Conservation (phyloP, 2,797 vertebrate genomes). For the Cynopterus sphinx region DNA sequence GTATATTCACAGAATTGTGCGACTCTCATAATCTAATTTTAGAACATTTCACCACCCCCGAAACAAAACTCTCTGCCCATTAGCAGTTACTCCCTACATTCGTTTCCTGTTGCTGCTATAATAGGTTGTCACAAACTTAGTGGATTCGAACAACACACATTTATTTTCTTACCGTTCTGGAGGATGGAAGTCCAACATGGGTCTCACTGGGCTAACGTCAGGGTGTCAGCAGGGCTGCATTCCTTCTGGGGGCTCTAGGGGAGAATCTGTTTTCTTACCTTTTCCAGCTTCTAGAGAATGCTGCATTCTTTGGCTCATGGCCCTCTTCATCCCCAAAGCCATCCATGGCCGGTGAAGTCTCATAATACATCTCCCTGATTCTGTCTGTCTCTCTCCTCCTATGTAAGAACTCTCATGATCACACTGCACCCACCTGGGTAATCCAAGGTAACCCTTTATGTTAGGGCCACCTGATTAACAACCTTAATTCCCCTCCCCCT, state of each 20-base stretch:
- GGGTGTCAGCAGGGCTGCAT: background rate
- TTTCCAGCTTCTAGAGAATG: background rate
- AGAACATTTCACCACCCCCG: background rate
- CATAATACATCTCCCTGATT: background rate
- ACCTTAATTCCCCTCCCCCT: background rate
- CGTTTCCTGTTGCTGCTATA: background rate
- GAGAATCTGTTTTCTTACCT: background rate
- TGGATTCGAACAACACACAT: background rate
- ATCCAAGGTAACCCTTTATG: background rate
- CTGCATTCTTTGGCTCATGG: background rate
- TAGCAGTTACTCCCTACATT: background rate
- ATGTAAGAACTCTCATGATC: background rate
- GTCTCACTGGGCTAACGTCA: background rate
- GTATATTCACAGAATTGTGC: background rate
- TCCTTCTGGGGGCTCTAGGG: background rate
- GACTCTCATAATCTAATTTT: background rate
- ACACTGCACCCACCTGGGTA: background rate
- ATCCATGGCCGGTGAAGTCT: background rate
- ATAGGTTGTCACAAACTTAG: background rate
- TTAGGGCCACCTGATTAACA: background rate
- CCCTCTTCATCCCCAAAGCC: background rate
- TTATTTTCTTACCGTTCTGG: background rate
- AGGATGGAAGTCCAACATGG: background rate
- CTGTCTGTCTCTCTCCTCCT: background rate
- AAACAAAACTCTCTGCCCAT: background rate